A percentile compares a stretch with the other conserved stretches of the same genome.
Conservation (phyloP, 1,140 invertebrate genomes). For the Brachionus paranguensis region DNA sequence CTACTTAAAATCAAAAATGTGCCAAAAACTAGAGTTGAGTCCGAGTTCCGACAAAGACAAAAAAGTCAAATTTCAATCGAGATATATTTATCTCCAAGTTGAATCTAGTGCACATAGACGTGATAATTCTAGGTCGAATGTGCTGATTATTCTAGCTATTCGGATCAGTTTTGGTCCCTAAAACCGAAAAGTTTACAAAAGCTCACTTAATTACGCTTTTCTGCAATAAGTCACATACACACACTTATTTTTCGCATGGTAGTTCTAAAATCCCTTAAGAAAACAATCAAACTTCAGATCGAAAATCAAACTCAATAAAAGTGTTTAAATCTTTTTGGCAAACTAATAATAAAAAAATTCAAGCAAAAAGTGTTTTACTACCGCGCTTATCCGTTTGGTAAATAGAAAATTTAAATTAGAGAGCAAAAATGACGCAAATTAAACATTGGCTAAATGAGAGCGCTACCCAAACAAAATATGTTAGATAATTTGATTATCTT, state of each 20-base stretch:
- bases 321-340: slow-evolving; percentile 15
- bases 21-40: neutral
- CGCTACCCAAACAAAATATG: neutral
- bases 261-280: neutral
- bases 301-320: slow-evolving; percentile 24
- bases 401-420: slow-evolving; percentile 19
- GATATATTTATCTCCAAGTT: neutral
- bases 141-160: neutral
- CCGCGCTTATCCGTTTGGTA: slow-evolving; percentile 25
- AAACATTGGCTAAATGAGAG: neutral
- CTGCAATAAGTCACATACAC: slow-evolving; percentile 40
- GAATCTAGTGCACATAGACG: neutral
- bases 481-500: neutral
- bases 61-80: slow-evolving; percentile 1
- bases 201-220: slow-evolving; percentile 11
- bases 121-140: neutral
- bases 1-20: neutral
- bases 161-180: neutral
- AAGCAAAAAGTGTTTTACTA: neutral
- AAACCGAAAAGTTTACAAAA: slow-evolving; percentile 8
- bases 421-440: slow-evolving; percentile 12
- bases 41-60: neutral
- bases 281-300: slow-evolving; percentile 14
- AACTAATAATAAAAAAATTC: slow-evolving; percentile 3
- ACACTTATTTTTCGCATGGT: slow-evolving; percentile 26